phyloP scores from a whole-genome alignment of 2,797 vertebrate species.

The Xenentodon cancila region DNA sequence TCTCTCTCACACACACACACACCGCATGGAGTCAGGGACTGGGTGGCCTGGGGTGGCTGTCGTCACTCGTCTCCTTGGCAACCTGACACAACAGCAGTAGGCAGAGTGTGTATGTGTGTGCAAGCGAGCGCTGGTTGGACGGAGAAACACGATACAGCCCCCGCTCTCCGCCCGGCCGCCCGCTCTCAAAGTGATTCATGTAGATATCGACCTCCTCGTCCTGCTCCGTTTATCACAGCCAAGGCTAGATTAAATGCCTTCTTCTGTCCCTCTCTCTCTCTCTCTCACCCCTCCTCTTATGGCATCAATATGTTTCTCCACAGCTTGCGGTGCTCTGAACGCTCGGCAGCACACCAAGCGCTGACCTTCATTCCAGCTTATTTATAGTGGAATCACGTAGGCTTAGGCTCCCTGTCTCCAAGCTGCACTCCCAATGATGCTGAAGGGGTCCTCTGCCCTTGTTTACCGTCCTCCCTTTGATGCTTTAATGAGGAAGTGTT shows the following conservation, averaged over 20 bases:
- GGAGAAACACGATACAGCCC: slow-evolving; percentile 64
- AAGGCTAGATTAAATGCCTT: slow-evolving; percentile 60
- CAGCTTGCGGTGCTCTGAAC: slow-evolving; percentile 10
- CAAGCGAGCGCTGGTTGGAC: not conserved
- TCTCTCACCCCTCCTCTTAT: slow-evolving; percentile 16
- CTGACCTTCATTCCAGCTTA: slow-evolving; percentile 77
- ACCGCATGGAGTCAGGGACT: slow-evolving; percentile 43
- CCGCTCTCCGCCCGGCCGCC: slow-evolving; percentile 31
- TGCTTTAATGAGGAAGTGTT: slow-evolving; percentile 60
- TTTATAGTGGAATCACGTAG: slow-evolving; percentile 77
- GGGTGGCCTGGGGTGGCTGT: slow-evolving; percentile 46
- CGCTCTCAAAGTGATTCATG: slow-evolving; percentile 63
- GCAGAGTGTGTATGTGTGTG: slow-evolving; percentile 13
- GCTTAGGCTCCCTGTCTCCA: slow-evolving; percentile 39
- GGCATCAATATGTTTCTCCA: slow-evolving; percentile 52
- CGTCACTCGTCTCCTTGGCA: slow-evolving; percentile 66
- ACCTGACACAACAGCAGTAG: slow-evolving; percentile 71
- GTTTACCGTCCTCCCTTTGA: slow-evolving; percentile 56
- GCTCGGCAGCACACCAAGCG: slow-evolving; percentile 41
- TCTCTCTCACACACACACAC: not conserved
- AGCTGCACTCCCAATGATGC: slow-evolving; percentile 46
- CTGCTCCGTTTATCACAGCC: slow-evolving; percentile 57
- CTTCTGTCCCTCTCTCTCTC: slow-evolving; percentile 17
- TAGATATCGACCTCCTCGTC: slow-evolving; percentile 57
- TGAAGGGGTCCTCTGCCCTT: slow-evolving; percentile 59